Percentiles rank a stretch among this genome's conserved stretches.
These are phyloP conservation scores for Yponomeuta plumbellus DNA, from an alignment of 2,888 invertebrate genomes.

Conservation along the genomic window DNA sequence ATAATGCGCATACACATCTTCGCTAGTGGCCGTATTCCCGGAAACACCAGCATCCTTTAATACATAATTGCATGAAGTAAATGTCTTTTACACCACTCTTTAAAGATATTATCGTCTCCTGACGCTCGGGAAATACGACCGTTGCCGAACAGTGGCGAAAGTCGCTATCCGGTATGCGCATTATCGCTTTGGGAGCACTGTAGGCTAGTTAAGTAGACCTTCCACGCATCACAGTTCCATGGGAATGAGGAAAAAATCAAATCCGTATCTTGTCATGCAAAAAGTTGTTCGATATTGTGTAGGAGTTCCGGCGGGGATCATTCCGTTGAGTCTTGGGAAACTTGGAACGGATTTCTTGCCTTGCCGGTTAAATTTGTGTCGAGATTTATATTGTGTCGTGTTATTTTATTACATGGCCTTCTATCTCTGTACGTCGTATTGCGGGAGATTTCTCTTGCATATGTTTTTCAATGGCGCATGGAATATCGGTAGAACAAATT, in stretches of 20 bases:
- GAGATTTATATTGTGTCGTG: constrained; percentile 12
- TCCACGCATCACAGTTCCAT: background rate
- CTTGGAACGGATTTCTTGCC: constrained; percentile 7
- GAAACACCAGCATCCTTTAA: too few species aligned
- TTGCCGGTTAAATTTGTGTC: constrained; percentile 2
- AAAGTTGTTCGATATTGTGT: constrained; percentile 30
- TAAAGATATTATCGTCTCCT: too few species aligned
- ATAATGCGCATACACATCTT: too few species aligned
- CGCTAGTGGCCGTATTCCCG: too few species aligned
- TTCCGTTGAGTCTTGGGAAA: constrained; percentile 19
- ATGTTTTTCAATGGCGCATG: background rate
- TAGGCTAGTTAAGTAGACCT: background rate
- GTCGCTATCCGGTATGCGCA: too few species aligned
- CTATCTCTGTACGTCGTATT: background rate
- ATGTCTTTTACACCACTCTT: too few species aligned
- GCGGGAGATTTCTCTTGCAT: background rate
- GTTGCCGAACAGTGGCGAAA: too few species aligned
- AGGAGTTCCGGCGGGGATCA: constrained; percentile 29
- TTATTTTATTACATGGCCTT: background rate
- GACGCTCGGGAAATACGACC: too few species aligned
- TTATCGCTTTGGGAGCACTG: too few species aligned
- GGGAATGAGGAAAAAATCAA: constrained; percentile 31
- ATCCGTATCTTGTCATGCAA: constrained; percentile 35
- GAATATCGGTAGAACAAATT: too few species aligned
- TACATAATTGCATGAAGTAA: too few species aligned